Conservation (phyloP, 2,888 invertebrate species). For the Lysandra bellargus region DNA sequence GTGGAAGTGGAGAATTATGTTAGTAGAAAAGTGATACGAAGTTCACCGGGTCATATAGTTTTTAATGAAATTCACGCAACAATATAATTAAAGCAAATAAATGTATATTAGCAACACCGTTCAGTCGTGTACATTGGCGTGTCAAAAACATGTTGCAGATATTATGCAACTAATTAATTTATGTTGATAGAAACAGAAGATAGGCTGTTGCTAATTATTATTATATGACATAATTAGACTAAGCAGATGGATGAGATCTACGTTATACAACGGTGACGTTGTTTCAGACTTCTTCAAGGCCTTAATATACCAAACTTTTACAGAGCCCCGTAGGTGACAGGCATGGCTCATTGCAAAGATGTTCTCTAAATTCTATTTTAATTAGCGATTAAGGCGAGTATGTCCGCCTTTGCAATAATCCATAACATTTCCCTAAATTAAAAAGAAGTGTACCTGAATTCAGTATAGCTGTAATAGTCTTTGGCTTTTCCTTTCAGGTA, state of each 20-base stretch:
- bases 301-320: background rate
- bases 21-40: too few relatives aligned
- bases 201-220: background rate
- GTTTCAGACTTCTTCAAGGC: background rate
- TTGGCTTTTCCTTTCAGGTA: too few relatives aligned
- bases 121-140: background rate
- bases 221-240: background rate
- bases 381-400: too few relatives aligned
- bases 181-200: background rate
- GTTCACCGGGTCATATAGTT: too few relatives aligned
- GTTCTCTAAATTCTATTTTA: too few relatives aligned
- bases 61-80: background rate
- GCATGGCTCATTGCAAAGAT: too few relatives aligned
- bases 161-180: background rate
- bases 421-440: too few relatives aligned
- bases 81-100: conserved; percentile 6
- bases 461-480: too few relatives aligned
- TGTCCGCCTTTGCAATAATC: too few relatives aligned
- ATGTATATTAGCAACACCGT: background rate
- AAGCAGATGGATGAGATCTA: background rate
- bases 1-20: too few relatives aligned
- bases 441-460: too few relatives aligned
- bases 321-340: too few relatives aligned
- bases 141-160: conserved; percentile 1
- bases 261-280: background rate